Percentiles rank a stretch among this genome's conserved stretches.
phyloP scores from a whole-genome alignment of 1,140 invertebrate species.

The Piezodorus guildinii region DNA sequence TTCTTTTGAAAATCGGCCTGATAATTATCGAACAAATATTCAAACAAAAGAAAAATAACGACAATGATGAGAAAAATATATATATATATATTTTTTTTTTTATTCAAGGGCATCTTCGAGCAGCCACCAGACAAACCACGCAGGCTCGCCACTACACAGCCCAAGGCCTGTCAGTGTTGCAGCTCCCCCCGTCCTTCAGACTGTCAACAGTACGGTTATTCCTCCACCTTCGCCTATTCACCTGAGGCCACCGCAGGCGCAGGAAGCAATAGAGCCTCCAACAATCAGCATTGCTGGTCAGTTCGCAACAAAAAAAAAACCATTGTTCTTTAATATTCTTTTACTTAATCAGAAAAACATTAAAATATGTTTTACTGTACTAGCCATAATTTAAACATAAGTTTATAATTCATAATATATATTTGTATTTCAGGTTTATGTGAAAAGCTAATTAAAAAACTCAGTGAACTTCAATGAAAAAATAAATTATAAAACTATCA shows the following conservation, averaged over 20 bases:
- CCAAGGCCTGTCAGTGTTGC: slow-evolving; percentile 18
- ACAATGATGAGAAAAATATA: too few species aligned
- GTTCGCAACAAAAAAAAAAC: not conserved
- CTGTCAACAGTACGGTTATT: slow-evolving; percentile 16
- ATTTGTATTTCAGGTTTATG: slow-evolving; percentile 8
- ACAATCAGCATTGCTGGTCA: slow-evolving; percentile 23
- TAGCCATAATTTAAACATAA: too few species aligned
- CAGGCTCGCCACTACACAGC: not conserved
- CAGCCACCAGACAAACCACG: slow-evolving; percentile 10
- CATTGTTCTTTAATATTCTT: too few species aligned
- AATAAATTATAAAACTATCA: too few species aligned
- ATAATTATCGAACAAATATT: too few species aligned
- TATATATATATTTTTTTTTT: not conserved
- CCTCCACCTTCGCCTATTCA: slow-evolving; percentile 20
- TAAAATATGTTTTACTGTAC: too few species aligned
- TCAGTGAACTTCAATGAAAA: slow-evolving; percentile 7
- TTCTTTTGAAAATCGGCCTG: too few species aligned
- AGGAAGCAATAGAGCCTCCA: slow-evolving; percentile 19
- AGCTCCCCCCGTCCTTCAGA: slow-evolving; percentile 12
- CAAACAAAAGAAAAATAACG: too few species aligned
- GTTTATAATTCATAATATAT: too few species aligned
- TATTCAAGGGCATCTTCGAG: not conserved
- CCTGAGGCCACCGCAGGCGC: slow-evolving; percentile 9
- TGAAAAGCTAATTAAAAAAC: slow-evolving; percentile 4
- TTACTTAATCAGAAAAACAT: too few species aligned